phyloP scores from a whole-genome alignment of 2,888 invertebrate species.

The Hypomecis punctinalis region DNA sequence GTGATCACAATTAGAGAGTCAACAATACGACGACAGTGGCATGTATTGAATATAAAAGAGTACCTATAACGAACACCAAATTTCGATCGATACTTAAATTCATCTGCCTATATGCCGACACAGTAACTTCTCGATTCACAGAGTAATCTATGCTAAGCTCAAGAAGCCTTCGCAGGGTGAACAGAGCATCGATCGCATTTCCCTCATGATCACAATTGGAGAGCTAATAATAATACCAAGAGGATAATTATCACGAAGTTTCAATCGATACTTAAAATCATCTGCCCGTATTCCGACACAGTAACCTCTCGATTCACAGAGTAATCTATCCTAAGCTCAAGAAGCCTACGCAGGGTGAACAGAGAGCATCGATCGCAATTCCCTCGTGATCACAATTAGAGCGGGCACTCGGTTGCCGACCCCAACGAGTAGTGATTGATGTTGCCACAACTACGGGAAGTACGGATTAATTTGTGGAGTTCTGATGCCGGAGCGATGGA shows the following conservation, averaged over 20 bases:
- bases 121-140: not conserved
- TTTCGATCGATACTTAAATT: too few relatives aligned
- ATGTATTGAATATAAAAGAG: too few relatives aligned
- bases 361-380: conserved; percentile 51
- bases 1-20: conserved; percentile 74
- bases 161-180: conserved; percentile 1
- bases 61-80: too few relatives aligned
- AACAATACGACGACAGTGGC: too few relatives aligned
- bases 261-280: too few relatives aligned
- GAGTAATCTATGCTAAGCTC: not conserved
- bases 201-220: conserved; percentile 73
- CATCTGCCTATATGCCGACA: too few relatives aligned
- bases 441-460: conserved; percentile 36
- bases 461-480: conserved; percentile 1
- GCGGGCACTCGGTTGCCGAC: conserved; percentile 68
- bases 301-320: not conserved
- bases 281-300: too few relatives aligned
- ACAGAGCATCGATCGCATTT: conserved; percentile 51
- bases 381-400: conserved; percentile 73
- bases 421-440: conserved; percentile 61
- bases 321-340: not conserved
- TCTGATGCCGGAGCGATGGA: conserved; percentile 3
- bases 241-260: too few relatives aligned
- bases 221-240: conserved; percentile 36
- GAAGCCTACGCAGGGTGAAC: conserved; percentile 20